These are phyloP conservation scores for Enchytraeus crypticus DNA, from an alignment of 2,888 invertebrate species.

Conservation along the genomic window DNA sequence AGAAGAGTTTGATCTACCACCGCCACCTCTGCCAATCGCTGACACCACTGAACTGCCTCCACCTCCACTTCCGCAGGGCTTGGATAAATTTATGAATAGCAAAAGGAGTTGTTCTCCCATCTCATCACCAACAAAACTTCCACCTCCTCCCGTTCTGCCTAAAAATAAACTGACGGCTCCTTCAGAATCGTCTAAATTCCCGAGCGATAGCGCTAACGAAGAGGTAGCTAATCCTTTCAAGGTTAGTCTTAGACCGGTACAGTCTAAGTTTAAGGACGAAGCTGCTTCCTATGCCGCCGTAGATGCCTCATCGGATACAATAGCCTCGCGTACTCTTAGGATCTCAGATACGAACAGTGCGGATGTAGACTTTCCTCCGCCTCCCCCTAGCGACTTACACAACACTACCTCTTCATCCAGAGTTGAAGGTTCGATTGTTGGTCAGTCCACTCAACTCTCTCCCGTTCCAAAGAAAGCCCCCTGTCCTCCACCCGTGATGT, in stretches of 20 bases:
- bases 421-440: no score
- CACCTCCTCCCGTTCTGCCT: slow-evolving; percentile 5
- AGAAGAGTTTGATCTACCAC: not conserved
- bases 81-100: not conserved
- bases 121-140: slow-evolving; percentile 2
- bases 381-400: no score
- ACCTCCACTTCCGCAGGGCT: not conserved
- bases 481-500: not conserved
- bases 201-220: no score
- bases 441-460: no score
- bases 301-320: not conserved
- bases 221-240: not conserved
- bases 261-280: not conserved
- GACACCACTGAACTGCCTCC: not conserved
- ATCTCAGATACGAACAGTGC: no score
- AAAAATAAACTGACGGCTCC: slow-evolving; percentile 1
- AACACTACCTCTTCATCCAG: no score
- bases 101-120: no score
- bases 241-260: not conserved
- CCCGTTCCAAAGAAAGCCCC: no score
- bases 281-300: not conserved
- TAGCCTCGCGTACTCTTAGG: no score
- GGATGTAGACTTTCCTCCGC: no score
- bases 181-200: not conserved
- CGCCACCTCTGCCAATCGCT: not conserved